Conservation (phyloP, 2,113 vertebrate genomes). For the Charina bottae region DNA sequence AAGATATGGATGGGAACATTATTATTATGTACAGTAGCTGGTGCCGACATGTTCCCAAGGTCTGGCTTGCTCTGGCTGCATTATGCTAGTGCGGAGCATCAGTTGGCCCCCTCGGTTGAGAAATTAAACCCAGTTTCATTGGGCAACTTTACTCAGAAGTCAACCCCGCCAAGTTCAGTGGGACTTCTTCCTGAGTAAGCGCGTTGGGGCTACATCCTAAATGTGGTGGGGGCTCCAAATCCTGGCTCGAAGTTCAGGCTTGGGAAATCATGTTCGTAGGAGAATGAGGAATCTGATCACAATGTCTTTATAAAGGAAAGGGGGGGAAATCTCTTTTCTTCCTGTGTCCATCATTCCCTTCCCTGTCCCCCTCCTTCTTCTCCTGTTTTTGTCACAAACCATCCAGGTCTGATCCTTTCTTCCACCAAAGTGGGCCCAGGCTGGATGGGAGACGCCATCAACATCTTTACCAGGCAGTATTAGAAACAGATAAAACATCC, state of each 20-base stretch:
- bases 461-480: slow-evolving; percentile 99
- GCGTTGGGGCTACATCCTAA: not conserved
- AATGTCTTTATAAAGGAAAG: not conserved
- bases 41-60: not conserved
- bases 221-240: not conserved
- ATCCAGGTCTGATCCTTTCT: not conserved
- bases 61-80: not conserved
- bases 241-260: not conserved
- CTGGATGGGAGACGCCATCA: slow-evolving; percentile 80
- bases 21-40: not conserved
- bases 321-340: not conserved
- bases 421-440: slow-evolving; percentile 41
- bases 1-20: not conserved
- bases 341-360: no score
- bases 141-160: not conserved
- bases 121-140: not conserved
- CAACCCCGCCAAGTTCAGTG: not conserved
- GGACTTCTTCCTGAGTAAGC: not conserved
- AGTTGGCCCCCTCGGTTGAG: not conserved
- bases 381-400: not conserved
- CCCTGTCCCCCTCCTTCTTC: not conserved
- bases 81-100: not conserved
- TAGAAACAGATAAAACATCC: slow-evolving; percentile 93
- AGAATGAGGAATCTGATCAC: no score
- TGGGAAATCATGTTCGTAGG: not conserved